Evolutionary conservation across 1,140 invertebrate genomes (phyloP).

Genomic region (Drosophila rhopaloa): DNA sequence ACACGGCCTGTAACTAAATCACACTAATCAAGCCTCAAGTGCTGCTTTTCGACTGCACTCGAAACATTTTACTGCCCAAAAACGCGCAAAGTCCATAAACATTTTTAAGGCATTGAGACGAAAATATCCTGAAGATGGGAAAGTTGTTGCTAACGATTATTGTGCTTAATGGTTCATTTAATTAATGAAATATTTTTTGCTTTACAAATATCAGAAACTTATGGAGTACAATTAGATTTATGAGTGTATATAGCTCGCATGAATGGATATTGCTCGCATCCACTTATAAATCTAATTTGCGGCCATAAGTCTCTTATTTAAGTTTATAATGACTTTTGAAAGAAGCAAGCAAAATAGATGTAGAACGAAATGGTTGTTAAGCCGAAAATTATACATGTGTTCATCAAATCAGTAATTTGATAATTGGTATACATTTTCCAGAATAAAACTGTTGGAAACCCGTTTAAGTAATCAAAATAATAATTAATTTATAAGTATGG

Average conservation of each 20-base stretch:
- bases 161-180: not conserved
- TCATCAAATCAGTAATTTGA: no score
- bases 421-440: no score
- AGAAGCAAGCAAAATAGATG: no score
- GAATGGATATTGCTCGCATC: no score
- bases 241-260: not conserved
- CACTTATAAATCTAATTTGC: no score
- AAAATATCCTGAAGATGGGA: slow-evolving; percentile 22
- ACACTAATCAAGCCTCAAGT: slow-evolving; percentile 82
- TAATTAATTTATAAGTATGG: no score
- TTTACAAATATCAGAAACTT: not conserved
- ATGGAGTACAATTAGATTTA: not conserved
- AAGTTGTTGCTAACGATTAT: slow-evolving; percentile 12
- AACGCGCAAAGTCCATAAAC: slow-evolving; percentile 16
- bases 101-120: not conserved
- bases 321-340: no score
- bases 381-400: no score
- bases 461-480: no score
- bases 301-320: no score
- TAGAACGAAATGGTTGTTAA: no score
- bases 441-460: no score
- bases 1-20: slow-evolving; percentile 83
- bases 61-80: slow-evolving; percentile 33
- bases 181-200: not conserved
- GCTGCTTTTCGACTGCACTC: slow-evolving; percentile 52